Conservation (phyloP, 2,888 invertebrate species). For the Nowickia ferox region DNA sequence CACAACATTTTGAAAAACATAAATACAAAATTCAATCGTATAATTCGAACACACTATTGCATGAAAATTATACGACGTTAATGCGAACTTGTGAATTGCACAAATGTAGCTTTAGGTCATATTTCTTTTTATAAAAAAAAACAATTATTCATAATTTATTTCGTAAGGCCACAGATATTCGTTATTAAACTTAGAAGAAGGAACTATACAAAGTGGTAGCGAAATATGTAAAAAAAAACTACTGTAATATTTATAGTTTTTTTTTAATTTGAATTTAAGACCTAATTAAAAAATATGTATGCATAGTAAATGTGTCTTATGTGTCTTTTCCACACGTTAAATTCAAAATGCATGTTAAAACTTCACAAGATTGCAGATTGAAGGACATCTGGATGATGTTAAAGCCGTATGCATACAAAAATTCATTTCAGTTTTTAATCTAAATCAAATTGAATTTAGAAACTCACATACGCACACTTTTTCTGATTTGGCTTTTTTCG, state of each 20-base stretch:
- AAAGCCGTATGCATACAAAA: background rate
- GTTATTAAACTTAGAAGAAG: background rate
- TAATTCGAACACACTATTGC: too few species aligned
- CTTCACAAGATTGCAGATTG: background rate
- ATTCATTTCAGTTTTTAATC: background rate
- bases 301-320: background rate
- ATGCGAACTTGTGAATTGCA: too few species aligned
- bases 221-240: background rate
- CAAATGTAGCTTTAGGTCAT: too few species aligned
- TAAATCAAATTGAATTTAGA: background rate
- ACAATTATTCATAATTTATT: too few species aligned
- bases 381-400: background rate
- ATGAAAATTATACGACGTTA: too few species aligned
- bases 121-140: too few species aligned
- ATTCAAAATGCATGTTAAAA: background rate
- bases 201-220: background rate
- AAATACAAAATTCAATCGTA: too few species aligned
- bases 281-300: background rate
- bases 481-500: background rate
- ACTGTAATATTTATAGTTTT: too few species aligned
- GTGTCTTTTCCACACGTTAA: background rate
- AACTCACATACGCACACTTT: background rate
- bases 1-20: too few species aligned
- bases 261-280: too few species aligned
- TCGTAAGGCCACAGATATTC: too few species aligned